Evolutionary conservation across 1,140 invertebrate genomes (phyloP).

Genomic region (Latrodectus geometricus): DNA sequence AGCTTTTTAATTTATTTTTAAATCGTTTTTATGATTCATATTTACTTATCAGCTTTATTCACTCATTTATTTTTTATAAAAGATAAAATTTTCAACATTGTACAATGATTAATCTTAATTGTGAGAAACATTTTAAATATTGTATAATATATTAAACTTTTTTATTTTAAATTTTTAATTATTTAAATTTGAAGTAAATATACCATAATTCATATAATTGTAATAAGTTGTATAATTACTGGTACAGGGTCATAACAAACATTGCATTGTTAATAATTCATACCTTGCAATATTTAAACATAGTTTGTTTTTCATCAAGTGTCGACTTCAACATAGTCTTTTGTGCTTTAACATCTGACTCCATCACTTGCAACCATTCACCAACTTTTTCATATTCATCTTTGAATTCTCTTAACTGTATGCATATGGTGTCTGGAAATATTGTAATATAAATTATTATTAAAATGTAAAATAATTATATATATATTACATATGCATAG

Average conservation of each 20-base stretch:
- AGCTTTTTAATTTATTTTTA: no score
- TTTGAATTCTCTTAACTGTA: constrained; percentile 89
- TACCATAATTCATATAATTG: no score
- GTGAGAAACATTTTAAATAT: no score
- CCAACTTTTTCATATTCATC: constrained; percentile 91
- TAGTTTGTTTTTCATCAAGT: constrained; percentile 85
- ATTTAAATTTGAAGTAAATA: no score
- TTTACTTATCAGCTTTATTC: no score
- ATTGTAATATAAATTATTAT: neutral
- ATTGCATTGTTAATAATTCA: neutral
- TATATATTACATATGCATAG: neutral
- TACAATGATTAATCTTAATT: no score
- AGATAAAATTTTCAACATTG: no score
- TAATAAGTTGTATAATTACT: no score
- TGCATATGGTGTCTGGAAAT: constrained; percentile 77
- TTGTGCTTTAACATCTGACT: constrained; percentile 90
- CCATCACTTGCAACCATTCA: constrained; percentile 93
- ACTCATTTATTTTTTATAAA: no score
- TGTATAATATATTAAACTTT: no score
- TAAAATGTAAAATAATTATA: neutral
- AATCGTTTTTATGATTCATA: no score
- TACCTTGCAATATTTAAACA: constrained; percentile 74
- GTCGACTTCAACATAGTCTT: constrained; percentile 86
- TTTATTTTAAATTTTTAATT: no score
- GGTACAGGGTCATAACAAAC: neutral